Base-by-base conservation (phyloP, 2,888 invertebrate genomes). In the Acanthosepion esculentum region DNA sequence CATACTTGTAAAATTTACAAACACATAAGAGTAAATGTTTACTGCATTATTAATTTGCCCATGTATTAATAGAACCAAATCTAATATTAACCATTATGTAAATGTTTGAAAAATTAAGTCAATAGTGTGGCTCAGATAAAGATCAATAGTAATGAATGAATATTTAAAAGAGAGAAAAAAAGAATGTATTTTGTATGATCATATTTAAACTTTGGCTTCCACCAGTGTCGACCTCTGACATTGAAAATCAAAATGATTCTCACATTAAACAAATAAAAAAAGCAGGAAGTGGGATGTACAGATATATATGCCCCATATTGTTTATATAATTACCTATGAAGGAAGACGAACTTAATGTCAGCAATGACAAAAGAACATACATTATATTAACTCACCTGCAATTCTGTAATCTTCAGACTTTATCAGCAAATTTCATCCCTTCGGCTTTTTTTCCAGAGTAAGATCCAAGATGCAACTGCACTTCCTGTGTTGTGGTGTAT, bases 401-500 rank as follows among this genome's bases (percentile, higher is more conserved):
- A 33, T 78, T n/a, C 78, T 18, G 78, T 78, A 18, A 78, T 78
- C n/a, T 33, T 78, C n/a, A 78, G 78, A 78, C n/a, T 78, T n/a
- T 33, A n/a, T n/a, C n/a, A 18, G 78, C 78, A n/a, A 78, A 78
- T n/a, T 78, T 78, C 15, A 78, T 78, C 78, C 78, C 78, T 78
- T n/a, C 5, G 12, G 12, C 41, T 41, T 78, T 78, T 78, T 78
- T n/a, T n/a, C 78, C 78, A 12, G 78, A n/a, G n/a, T 78, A 78
- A 78, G 78, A 78, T 78, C 78, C 78, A 23, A 78, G 78, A 78
- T 78, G 78, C 78, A 78, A 78, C 78, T 78, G 78, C 78, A 78
- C 78, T 78, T 78, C 78, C 78, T 78, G 78, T 78, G n/a, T 78
- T 78, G 78, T n/a, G n/a, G 78, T 33, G 78, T 78, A 78, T 78